Base-by-base conservation (phyloP, 2,888 invertebrate species). In the Gisinianus flammeolus region DNA sequence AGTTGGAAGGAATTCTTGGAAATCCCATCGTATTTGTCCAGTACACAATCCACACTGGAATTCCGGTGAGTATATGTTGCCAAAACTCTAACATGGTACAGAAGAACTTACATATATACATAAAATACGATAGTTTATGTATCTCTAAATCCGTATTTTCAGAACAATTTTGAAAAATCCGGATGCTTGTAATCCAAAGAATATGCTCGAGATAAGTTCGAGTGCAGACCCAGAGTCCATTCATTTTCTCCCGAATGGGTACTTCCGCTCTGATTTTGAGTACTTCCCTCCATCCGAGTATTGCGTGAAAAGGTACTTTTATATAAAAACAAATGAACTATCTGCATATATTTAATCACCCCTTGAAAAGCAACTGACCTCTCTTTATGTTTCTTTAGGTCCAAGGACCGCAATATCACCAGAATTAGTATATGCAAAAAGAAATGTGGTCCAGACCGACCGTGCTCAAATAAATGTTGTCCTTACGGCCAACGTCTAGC, bases 231-330 rank as follows among this genome's bases (percentile, higher is more conserved):
- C 26, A 69, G 16, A 3, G 12, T 24, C 3, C 8, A 22, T 8
- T 1, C 5, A 69, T 44, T 69, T 69, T 31, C 24, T 52, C 3
- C 69, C 24, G 3, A 26, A 69, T 35, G 69, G 69, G 8, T 69
- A 69, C n/a, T 69, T 69, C 24, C 69, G 52, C 5, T 19, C 3
- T 44, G 44, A 44, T 1, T n/a, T 24, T n/a, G 69, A 69, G 22
- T 44, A 22, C 24, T 69, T 30, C 24, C 69, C 35, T 24, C 44
- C 52, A 8, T 35, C 44, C 1, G 69, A 69, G 24, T 69, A 69
- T 69, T 69, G 69, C 22, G 1, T 69, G 1, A n/a, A 35, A 5
- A 44, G 69, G 69, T 69, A 69, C 19, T 16, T 28, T 28, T 26
- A 28, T 8, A 26, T 28, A 24, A 26, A 26, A n/a, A n/a, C n/a